Evolutionary conservation across 2,888 invertebrate genomes (phyloP), one percentile per base, ranked within the genome.

Genomic region (Pachliopta kotzebuea): DNA sequence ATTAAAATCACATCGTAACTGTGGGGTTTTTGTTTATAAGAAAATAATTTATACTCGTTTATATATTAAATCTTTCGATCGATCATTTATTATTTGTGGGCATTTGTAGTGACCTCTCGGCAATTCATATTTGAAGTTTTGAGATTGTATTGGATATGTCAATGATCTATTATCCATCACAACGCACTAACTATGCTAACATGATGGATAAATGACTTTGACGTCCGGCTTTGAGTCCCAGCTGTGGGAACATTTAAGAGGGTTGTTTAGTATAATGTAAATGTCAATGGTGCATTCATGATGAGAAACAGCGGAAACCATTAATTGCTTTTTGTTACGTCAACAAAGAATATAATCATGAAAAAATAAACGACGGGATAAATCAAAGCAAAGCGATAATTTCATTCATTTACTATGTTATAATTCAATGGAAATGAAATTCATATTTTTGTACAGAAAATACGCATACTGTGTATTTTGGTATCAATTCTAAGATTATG

Each of bases 1-100:
- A 71, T 72, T 66, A 70, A 66, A 66, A 70, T 68, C 67, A 60
- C 62, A n/a, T 26, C 29, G 29, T 29, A 18, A 61, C 11, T 37
- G 9, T 23, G 26, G n/a, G 24, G n/a, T 56, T 60, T 52, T 62
- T 58, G 45, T 65, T 57, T 58, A 45, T 57, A 54, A 57, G 26
- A 20, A 45, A 55, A 62, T 58, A 31, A 50, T 59, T 65, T 65
- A 56, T 57, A 60, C 18, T 52, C 57, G 9, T 59, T 58, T 56
- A 24, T n/a, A n/a, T 59, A 50, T 59, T 54, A 20, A 54, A 29
- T 52, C 55, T 64, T 60, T 52, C 45, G 65, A 56, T 42, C 26
- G 45, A 54, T 58, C 42, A 58, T 63, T 63, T 21, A 14, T 52
- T 11, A 52, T 21, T 52, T 52, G 50, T 8, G 50, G 50, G 8